Base-by-base conservation (phyloP, 2,113 vertebrate genomes). In the Cygnus atratus region DNA sequence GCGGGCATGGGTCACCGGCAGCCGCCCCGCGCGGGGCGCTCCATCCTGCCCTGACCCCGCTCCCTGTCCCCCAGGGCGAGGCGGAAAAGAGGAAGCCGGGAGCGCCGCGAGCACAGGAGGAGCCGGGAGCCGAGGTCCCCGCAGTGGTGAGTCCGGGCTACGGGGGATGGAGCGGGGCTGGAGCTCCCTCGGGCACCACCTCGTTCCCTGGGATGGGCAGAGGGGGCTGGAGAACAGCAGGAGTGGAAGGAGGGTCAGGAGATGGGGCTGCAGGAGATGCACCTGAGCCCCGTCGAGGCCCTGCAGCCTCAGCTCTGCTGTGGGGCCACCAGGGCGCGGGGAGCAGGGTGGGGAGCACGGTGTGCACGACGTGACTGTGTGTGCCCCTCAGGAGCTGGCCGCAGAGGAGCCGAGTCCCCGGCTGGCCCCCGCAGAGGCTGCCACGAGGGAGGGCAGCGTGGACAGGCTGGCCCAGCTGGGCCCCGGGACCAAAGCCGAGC, bases 391-490 rank as follows among this genome's bases (percentile, higher is more conserved):
- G 97, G 97, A 96, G 52, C 44, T 96, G 91, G 65, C 21, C 0
- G 7, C 77, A n/a, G 97, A 97, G 59, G 97, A 97, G 48, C 29
- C 92, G 0, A 83, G 59, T 76, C 82, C 96, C 31, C 77, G 83
- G 19, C 92, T 92, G 46, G 58, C 65, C 33, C 84, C 95, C 0
- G 0, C 87, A 18, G 97, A 97, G 71, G 59, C 83, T 68, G 82
- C 93, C 44, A 54, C 73, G 2, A 96, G 88, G 48, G 97, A 97
- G 71, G 48, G 96, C 85, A 96, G 93, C 0, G 2, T 58, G 91
- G 97, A 97, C 85, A 95, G 91, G 85, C 92, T 97, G 63, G 77
- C 88, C 71, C 97, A 97, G 78, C 84, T 97, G 87, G 93, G 92
- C 17, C 88, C 92, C 0, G 58, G 86, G 3, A 61, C 74, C 87